Evolutionary conservation across 2,113 vertebrate genomes (phyloP).

Genomic region (Macrotis lagotis): DNA sequence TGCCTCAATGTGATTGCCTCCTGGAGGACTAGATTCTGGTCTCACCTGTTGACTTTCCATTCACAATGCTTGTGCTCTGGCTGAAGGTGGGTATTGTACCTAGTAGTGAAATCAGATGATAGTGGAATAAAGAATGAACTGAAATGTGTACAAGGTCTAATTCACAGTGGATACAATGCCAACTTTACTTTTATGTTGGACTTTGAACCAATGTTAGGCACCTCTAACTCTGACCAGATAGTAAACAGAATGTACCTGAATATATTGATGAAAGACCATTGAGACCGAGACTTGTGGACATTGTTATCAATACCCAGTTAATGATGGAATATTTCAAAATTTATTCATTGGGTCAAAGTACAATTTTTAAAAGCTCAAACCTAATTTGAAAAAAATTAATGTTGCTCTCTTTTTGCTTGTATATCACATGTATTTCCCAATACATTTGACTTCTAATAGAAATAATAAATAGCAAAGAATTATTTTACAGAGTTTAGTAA

Average conservation of each 20-base stretch:
- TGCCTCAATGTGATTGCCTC: neutral
- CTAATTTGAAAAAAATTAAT: neutral
- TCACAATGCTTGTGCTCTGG: neutral
- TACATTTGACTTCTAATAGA: neutral
- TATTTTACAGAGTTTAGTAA: neutral
- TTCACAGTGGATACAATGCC: neutral
- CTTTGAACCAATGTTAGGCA: neutral
- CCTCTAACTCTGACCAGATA: neutral
- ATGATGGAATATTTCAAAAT: conserved; percentile 12
- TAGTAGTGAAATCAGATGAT: conserved; percentile 19
- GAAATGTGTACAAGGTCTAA: conserved; percentile 1
- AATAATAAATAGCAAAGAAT: neutral
- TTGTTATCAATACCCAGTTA: neutral
- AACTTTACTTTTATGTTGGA: neutral
- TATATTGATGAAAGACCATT: neutral
- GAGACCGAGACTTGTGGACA: neutral
- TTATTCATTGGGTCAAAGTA: neutral
- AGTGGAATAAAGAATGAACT: neutral
- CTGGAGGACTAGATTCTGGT: neutral
- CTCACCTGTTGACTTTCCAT: fast-evolving
- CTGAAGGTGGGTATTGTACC: neutral
- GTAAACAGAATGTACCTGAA: neutral
- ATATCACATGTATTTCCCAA: neutral
- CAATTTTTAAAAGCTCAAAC: neutral
- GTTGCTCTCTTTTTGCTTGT: neutral